Evolutionary conservation across 1,140 invertebrate genomes (phyloP).

Genomic region (Drosophila yakuba): DNA sequence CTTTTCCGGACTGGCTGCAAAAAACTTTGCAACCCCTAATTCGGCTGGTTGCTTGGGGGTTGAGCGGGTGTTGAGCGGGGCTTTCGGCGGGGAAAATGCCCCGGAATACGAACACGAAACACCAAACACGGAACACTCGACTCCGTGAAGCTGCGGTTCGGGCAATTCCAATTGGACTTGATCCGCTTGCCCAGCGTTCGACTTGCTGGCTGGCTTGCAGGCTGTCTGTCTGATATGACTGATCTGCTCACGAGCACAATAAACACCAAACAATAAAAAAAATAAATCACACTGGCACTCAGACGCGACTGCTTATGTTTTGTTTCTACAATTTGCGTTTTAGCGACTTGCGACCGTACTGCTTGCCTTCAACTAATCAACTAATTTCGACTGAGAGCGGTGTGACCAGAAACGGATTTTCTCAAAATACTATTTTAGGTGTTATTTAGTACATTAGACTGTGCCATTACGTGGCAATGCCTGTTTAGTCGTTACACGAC

Average conservation of each 20-base stretch:
- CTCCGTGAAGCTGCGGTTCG: background rate
- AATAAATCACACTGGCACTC: constrained; percentile 21
- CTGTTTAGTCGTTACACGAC: background rate
- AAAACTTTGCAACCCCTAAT: constrained; percentile 44
- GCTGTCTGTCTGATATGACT: background rate
- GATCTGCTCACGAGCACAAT: constrained; percentile 16
- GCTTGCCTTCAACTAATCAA: background rate
- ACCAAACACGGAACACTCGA: constrained; percentile 4
- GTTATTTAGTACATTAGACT: background rate
- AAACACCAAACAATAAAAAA: constrained; percentile 34
- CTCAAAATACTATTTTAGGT: background rate
- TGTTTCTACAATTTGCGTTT: background rate
- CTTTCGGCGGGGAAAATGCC: constrained; percentile 5
- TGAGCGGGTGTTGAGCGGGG: constrained; percentile 7
- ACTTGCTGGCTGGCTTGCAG: background rate
- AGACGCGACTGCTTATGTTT: constrained; percentile 12
- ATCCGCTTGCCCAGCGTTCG: background rate
- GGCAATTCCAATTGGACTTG: constrained; percentile 4
- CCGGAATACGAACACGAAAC: constrained; percentile 5
- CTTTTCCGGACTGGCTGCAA: constrained; percentile 21
- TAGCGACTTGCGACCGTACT: background rate
- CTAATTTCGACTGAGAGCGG: background rate
- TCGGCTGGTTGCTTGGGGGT: constrained; percentile 10
- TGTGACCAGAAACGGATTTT: background rate
- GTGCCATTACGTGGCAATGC: background rate